Conservation (phyloP, 2,113 vertebrate genomes). For the Osmerus eperlanus region DNA sequence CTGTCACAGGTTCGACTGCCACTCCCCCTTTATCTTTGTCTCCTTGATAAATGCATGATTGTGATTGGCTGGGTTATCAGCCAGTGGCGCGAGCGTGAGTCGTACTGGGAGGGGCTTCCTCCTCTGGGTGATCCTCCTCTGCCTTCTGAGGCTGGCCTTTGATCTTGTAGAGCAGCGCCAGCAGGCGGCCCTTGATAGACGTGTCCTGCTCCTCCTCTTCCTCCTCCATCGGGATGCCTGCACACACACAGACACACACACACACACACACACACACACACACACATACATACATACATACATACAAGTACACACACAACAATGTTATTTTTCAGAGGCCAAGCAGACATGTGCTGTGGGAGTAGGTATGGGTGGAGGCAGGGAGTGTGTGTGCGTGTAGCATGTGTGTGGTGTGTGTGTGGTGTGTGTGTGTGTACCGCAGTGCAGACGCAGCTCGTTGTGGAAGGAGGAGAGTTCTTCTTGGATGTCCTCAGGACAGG, state of each 20-base stretch:
- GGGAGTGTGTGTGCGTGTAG: too few species aligned
- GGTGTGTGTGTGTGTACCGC: slow-evolving; percentile 70
- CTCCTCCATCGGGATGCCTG: slow-evolving; percentile 91
- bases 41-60: too few species aligned
- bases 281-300: too few species aligned
- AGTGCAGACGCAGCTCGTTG: slow-evolving; percentile 90
- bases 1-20: too few species aligned
- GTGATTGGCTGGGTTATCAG: not conserved
- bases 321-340: too few species aligned
- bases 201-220: slow-evolving; percentile 85
- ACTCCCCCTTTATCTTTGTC: too few species aligned
- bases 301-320: too few species aligned
- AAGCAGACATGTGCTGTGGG: too few species aligned
- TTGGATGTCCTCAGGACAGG: slow-evolving; percentile 90
- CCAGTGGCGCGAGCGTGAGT: not conserved
- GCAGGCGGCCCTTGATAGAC: slow-evolving; percentile 85
- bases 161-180: slow-evolving; percentile 87
- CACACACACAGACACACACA: not conserved
- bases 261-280: too few species aligned
- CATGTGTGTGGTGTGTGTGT: too few species aligned
- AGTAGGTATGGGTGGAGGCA: too few species aligned
- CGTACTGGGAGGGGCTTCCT: slow-evolving; percentile 85
- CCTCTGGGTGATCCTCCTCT: slow-evolving; percentile 77
- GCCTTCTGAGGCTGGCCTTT: slow-evolving; percentile 84
- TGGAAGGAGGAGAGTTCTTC: slow-evolving; percentile 89